Evolutionary conservation across 1,140 invertebrate genomes (phyloP), one percentile per base, ranked within the genome.

Genomic region (Cotesia typhae): DNA sequence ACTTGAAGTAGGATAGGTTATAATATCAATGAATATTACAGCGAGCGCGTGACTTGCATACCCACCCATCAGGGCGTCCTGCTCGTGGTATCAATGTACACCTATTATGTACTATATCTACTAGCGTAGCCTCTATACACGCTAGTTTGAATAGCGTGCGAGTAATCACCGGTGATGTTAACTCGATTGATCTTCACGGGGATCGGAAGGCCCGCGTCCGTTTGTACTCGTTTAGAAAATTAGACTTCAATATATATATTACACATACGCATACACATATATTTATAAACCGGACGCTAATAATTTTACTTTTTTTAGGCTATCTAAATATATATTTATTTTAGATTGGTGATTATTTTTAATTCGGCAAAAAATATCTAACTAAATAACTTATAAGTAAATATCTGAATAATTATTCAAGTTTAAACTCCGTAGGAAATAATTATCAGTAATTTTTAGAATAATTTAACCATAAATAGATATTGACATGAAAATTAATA

Each of bases 21-120:
- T 36, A 28, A 38, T 55, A 36, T 14, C 7, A 53, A 66, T 7
- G 64, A 4, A 53, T 63, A 64, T 71, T 28, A 47, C 37, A 57
- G 51, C 37, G 37, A 60, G 63, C 70, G 70, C 70, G 70, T 72
- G 70, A 72, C 70, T 67, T 28, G 70, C 63, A 72, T 72, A 60
- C 63, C n/a, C 38, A 67, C 53, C 61, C 59, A 63, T 5, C 41
- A 47, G 6, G 6, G 6, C 41, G 41, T 47, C 41, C 41, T 47
- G 41, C 41, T 7, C 41, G 41, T 47, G 41, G 41, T 47, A 47
- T 47, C 41, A 47, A 9, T 47, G n/a, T 38, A 63, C 28, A 63
- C 9, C 14, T 63, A 38, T 38, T 61, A 12, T 9, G 28, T 28
- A 28, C 28, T 28, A 61, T 61, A 61, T 3, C 12, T 9, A 38